These are phyloP conservation scores for Clepsis dumicolana DNA, from an alignment of 2,888 invertebrate genomes.

Conservation along the genomic window DNA sequence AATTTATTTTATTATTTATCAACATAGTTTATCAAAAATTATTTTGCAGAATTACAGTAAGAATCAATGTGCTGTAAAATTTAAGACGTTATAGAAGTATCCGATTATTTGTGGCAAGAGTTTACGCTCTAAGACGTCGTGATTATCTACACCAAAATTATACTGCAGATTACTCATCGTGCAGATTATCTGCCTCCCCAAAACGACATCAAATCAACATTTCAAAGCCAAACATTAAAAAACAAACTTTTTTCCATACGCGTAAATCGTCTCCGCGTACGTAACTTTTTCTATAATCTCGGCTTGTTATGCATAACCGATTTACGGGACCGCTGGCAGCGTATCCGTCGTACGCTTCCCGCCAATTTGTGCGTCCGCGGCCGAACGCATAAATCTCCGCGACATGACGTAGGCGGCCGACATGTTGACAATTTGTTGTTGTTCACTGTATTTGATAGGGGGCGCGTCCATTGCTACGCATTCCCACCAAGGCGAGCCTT, in stretches of 20 bases:
- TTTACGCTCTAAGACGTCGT: no score
- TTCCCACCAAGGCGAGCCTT: neutral
- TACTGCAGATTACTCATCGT: no score
- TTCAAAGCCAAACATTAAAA: neutral
- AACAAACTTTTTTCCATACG: slow-evolving; percentile 12
- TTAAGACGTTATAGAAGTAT: no score
- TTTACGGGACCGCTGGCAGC: slow-evolving; percentile 64
- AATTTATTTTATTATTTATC: no score
- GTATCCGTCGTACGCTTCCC: slow-evolving; percentile 69
- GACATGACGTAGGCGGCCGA: slow-evolving; percentile 81
- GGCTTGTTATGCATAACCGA: slow-evolving; percentile 49
- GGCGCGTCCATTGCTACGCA: slow-evolving; percentile 21
- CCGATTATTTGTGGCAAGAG: no score
- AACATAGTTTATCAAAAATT: no score
- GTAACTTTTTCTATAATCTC: slow-evolving; percentile 32
- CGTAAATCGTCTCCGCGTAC: slow-evolving; percentile 33
- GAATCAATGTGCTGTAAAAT: no score
- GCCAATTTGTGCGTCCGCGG: slow-evolving; percentile 82
- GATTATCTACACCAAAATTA: no score
- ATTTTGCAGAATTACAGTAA: no score
- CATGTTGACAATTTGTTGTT: slow-evolving; percentile 80
- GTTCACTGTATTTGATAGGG: slow-evolving; percentile 44
- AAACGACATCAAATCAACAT: neutral
- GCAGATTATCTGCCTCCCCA: no score
- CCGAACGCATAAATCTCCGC: slow-evolving; percentile 76